phyloP scores from a whole-genome alignment of 2,888 invertebrate genomes.

The Acanthosoma haemorrhoidale region DNA sequence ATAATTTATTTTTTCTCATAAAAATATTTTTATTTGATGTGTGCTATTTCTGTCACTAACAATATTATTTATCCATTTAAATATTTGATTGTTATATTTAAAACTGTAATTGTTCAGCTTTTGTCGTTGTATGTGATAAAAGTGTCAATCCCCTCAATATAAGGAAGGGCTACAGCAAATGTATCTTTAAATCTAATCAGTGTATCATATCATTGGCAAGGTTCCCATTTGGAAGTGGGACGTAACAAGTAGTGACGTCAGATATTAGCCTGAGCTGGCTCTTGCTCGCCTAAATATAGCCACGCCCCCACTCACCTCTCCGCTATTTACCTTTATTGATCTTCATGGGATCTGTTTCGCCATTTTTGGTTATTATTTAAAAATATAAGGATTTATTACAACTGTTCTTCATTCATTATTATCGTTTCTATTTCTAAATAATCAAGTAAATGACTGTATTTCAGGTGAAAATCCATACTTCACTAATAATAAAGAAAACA shows the following conservation, averaged over 20 bases:
- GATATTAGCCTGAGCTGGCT: neutral
- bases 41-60: too few relatives aligned
- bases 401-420: too few relatives aligned
- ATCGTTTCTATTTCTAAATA: too few relatives aligned
- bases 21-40: neutral
- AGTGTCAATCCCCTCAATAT: neutral
- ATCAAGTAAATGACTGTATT: too few relatives aligned
- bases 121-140: too few relatives aligned
- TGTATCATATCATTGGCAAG: neutral
- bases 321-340: neutral
- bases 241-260: conserved; percentile 21
- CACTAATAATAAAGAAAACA: too few relatives aligned
- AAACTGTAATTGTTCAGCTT: too few relatives aligned
- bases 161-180: neutral
- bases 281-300: neutral
- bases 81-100: neutral
- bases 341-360: neutral
- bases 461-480: too few relatives aligned
- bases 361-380: too few relatives aligned
- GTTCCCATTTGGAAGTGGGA: conserved; percentile 22
- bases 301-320: neutral
- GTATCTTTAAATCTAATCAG: conserved; percentile 8
- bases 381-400: too few relatives aligned
- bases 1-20: too few relatives aligned
- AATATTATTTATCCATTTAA: neutral